Evolutionary conservation across 2,888 invertebrate species (phyloP).

Genomic region (Lasioglossum pauxillum): DNA sequence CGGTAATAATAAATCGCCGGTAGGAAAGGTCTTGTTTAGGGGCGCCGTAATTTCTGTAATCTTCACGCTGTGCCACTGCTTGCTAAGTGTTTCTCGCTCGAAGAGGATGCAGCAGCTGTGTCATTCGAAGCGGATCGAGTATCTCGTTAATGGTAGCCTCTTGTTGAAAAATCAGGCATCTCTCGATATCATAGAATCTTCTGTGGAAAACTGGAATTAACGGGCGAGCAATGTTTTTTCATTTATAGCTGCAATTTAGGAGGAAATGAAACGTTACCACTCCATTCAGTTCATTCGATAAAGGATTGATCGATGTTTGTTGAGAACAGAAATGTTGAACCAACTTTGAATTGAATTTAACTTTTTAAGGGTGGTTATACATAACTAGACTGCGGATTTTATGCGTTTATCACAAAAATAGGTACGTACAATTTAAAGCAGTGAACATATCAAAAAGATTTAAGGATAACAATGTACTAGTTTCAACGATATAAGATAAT

Average conservation of each 20-base stretch:
- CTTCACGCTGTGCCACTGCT: constrained; percentile 1
- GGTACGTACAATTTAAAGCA: no score
- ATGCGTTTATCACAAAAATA: no score
- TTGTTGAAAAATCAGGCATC: neutral
- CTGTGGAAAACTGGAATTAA: neutral
- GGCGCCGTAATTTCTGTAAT: constrained; percentile 34
- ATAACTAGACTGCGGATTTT: no score
- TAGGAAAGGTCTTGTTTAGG: constrained; percentile 14
- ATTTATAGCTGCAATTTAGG: neutral
- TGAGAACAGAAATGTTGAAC: neutral
- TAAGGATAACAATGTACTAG: no score
- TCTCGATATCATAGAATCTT: neutral
- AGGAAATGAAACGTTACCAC: neutral
- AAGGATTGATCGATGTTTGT: neutral
- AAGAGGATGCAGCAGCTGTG: constrained; percentile 11
- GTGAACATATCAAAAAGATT: no score
- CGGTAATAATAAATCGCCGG: constrained; percentile 51
- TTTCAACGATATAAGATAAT: no score
- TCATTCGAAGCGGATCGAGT: constrained; percentile 6
- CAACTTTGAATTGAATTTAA: no score
- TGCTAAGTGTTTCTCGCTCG: constrained; percentile 27
- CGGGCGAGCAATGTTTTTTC: neutral
- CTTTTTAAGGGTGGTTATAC: no score
- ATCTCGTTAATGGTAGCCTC: constrained; percentile 6
- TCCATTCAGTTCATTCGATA: neutral